A percentile compares a stretch with the other conserved stretches of the same genome.
phyloP scores from a whole-genome alignment of 2,113 vertebrate genomes.

The Chiloscyllium plagiosum region DNA sequence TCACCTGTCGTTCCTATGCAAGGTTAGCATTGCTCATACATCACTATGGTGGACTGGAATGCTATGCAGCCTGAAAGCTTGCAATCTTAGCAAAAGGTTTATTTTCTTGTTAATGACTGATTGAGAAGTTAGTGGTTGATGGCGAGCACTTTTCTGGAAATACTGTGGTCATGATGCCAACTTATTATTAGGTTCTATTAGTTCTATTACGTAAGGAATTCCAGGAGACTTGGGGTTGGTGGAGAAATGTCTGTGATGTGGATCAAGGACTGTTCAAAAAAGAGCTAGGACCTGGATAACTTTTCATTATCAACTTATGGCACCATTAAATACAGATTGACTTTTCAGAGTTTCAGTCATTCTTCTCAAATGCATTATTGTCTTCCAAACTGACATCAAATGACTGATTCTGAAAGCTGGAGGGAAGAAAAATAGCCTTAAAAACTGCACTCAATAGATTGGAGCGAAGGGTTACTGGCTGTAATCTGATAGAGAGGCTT shows the following conservation, averaged over 20 bases:
- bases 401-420: background rate
- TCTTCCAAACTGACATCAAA: background rate
- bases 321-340: background rate
- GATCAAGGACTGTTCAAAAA: background rate
- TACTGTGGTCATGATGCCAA: background rate
- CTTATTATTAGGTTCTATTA: background rate
- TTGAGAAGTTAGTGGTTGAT: background rate
- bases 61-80: background rate
- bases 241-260: background rate
- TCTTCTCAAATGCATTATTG: background rate
- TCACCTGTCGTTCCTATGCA: slow-evolving; percentile 60
- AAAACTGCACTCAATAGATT: background rate
- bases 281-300: background rate
- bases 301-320: background rate
- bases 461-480: background rate
- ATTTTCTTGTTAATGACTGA: background rate
- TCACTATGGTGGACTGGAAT: background rate
- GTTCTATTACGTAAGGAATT: background rate
- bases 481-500: background rate
- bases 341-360: background rate
- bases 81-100: no score
- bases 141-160: background rate
- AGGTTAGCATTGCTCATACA: slow-evolving; percentile 49
- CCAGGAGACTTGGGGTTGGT: no score
- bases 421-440: background rate